Conservation (phyloP, 2,797 vertebrate genomes). For the Austrolebias charrua region DNA sequence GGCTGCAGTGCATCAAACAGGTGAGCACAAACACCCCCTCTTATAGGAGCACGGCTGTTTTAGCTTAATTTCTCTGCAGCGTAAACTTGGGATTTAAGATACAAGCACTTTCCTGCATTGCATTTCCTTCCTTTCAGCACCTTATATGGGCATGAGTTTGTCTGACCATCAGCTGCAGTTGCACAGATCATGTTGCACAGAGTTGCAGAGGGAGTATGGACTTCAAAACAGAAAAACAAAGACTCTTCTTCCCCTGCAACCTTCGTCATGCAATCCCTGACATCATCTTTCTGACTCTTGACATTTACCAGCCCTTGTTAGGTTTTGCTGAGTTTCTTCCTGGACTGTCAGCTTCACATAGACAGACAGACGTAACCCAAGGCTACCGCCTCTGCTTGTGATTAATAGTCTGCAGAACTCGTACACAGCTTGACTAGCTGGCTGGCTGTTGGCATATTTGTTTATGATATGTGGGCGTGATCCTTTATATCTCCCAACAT, state of each 20-base stretch:
- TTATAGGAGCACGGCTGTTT: too few species aligned
- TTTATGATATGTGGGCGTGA: conserved; percentile 71
- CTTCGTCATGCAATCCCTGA: conserved; percentile 29
- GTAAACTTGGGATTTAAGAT: conserved; percentile 10
- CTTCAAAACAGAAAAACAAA: conserved; percentile 63
- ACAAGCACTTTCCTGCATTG: conserved; percentile 30
- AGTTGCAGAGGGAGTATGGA: conserved; percentile 53
- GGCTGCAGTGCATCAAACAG: conserved; percentile 99
- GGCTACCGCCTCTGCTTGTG: conserved; percentile 70
- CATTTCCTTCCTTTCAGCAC: conserved; percentile 44
- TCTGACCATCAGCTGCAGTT: conserved; percentile 71
- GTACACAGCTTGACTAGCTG: conserved; percentile 61
- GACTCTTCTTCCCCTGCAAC: conserved; percentile 2
- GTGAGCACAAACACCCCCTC: conserved; percentile 53
- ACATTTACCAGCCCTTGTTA: conserved; percentile 56
- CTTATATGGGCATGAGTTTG: conserved; percentile 77
- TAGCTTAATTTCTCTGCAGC: not conserved
- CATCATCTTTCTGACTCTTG: conserved; percentile 61
- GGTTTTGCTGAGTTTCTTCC: conserved; percentile 59
- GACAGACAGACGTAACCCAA: conserved; percentile 61
- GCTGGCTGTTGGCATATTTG: conserved; percentile 65
- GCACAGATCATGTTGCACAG: conserved; percentile 76
- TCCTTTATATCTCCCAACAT: conserved; percentile 68
- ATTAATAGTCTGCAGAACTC: conserved; percentile 64
- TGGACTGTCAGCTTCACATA: conserved; percentile 57